Evolutionary conservation across 2,888 invertebrate species (phyloP), one percentile per base, ranked within the genome.

Genomic region (Adelognathus sp.): DNA sequence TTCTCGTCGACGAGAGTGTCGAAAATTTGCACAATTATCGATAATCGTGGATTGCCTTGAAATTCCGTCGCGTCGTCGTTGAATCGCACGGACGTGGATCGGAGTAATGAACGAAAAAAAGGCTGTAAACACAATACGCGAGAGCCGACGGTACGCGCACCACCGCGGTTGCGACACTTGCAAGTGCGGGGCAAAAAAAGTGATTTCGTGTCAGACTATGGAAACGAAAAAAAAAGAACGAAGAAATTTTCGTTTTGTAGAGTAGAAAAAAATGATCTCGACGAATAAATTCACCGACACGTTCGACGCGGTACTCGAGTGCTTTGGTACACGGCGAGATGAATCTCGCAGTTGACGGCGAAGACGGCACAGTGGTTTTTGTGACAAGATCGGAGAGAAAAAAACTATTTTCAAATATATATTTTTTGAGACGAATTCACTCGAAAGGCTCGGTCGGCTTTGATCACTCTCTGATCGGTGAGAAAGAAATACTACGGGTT

Each of bases 181-280:
- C 2, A 21, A 21, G 6, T 46, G 21, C 21, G 24, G 9, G 4
- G 39, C n/a, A 11, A 39, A 3, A 46, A 46, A 46, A 46, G n/a
- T n/a, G n/a, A 46, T 3, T 46, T 46, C 46, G 46, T 46, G 46
- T 46, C 46, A 46, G 46, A 46, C n/a, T n/a, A n/a, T n/a, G n/a
- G n/a, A 11, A n/a, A n/a, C 11, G 46, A 46, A 18, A 7, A 11
- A 46, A 46, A 46, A 11, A 11, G 3, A 46, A 11, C 46, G 46
- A 9, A 11, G 24, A n/a, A 11, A 7, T 46, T 24, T 4, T 46
- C 24, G 46, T n/a, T n/a, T n/a, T n/a, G 1, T 2, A 46, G 46
- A 46, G 21, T 9, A 6, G 4, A 11, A 39, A 39, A 11, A 9
- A 11, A 46, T 18, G 36, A 11, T 24, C 21, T 24, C 11, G 46